These are phyloP conservation scores for Neocrepidodera transversa DNA, from an alignment of 2,888 invertebrate species.

Conservation along the genomic window DNA sequence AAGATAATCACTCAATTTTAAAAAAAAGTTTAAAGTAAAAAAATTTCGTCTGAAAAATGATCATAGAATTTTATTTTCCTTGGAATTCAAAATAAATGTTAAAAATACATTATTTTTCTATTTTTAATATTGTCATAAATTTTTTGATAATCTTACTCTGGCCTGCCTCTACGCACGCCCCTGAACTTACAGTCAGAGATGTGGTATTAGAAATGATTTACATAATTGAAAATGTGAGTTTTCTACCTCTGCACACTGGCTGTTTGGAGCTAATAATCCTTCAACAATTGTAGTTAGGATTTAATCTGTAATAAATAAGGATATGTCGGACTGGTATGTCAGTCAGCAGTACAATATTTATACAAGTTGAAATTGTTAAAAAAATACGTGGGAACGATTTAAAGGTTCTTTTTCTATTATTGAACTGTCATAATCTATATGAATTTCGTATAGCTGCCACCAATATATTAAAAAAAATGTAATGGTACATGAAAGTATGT, in stretches of 20 bases:
- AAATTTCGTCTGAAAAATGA: too few relatives aligned
- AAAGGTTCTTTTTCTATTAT: conserved; percentile 14
- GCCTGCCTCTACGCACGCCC: too few relatives aligned
- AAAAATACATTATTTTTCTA: too few relatives aligned
- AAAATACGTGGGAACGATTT: conserved; percentile 23
- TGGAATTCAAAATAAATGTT: too few relatives aligned
- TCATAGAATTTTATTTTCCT: too few relatives aligned
- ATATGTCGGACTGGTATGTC: conserved; percentile 37
- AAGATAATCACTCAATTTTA: too few relatives aligned
- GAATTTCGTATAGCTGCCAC: conserved; percentile 15
- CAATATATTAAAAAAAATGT: conserved; percentile 18
- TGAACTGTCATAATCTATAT: conserved; percentile 18
- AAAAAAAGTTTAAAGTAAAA: too few relatives aligned
- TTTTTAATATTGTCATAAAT: too few relatives aligned
- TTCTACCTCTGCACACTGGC: conserved; percentile 18
- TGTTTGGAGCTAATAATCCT: conserved; percentile 33
- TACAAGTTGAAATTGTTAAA: conserved; percentile 16
- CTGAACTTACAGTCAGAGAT: too few relatives aligned
- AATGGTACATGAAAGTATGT: conserved; percentile 4
- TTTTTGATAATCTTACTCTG: too few relatives aligned
- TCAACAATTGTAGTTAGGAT: conserved; percentile 33
- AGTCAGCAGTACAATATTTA: conserved; percentile 27
- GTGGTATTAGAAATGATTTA: conserved; percentile 26
- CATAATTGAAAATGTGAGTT: conserved; percentile 32
- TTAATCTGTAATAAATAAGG: conserved; percentile 40